phyloP scores from a whole-genome alignment of 2,797 vertebrate species.

The Pseudopleuronectes americanus region DNA sequence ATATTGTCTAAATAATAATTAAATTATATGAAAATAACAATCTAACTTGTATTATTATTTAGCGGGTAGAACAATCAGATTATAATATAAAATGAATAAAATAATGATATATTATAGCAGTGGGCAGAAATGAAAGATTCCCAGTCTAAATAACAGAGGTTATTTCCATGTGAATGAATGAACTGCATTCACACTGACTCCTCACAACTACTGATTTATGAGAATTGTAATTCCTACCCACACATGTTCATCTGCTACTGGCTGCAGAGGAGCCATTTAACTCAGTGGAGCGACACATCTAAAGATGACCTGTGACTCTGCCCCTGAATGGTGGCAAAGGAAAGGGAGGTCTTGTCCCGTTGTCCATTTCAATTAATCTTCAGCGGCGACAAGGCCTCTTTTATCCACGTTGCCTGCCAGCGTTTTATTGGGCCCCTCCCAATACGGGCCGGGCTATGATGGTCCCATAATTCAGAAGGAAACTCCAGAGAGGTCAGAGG shows the following conservation, averaged over 20 bases:
- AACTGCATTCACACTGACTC: constrained; percentile 21
- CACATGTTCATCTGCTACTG: constrained; percentile 36
- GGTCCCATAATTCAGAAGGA: constrained; percentile 56
- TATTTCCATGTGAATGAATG: constrained; percentile 49
- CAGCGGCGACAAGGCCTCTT: constrained; percentile 72
- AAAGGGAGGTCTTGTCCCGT: constrained; percentile 55
- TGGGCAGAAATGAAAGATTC: constrained; percentile 5
- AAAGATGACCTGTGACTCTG: constrained; percentile 61
- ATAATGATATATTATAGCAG: neutral
- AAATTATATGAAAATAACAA: too few relatives aligned
- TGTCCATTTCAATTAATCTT: constrained; percentile 71
- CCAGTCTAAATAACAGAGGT: neutral
- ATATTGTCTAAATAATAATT: too few relatives aligned
- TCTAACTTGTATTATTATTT: too few relatives aligned
- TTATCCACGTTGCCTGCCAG: constrained; percentile 53
- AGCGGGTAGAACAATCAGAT: too few relatives aligned
- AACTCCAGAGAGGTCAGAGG: constrained; percentile 58
- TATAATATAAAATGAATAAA: neutral
- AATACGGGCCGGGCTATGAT: constrained; percentile 52
- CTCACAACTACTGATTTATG: constrained; percentile 48
- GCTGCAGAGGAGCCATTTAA: constrained; percentile 32
- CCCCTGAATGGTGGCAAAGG: constrained; percentile 62
- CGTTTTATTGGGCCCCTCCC: constrained; percentile 59
- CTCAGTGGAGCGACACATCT: constrained; percentile 47
- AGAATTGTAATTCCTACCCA: constrained; percentile 36